A percentile compares a stretch with the other conserved stretches of the same genome.
Conservation (phyloP, 2,888 invertebrate species). For the Leptinotarsa haldemani region DNA sequence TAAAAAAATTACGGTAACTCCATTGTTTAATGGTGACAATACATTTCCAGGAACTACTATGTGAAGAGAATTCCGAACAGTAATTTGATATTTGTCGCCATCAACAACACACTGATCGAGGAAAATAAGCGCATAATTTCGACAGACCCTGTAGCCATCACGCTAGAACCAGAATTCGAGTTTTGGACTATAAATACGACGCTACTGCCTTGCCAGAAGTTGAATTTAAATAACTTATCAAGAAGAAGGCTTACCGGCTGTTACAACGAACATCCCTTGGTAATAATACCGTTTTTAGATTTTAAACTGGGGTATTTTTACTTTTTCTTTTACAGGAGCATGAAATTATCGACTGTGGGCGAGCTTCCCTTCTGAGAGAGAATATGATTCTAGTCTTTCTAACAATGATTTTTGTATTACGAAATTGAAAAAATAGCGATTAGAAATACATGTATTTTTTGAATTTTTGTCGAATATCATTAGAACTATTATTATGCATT, state of each 20-base stretch:
- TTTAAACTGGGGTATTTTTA: conserved; percentile 21
- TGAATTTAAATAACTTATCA: conserved; percentile 75
- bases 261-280: conserved; percentile 80
- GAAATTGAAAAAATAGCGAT: not conserved
- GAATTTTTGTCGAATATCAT: too few species aligned
- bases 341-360: conserved; percentile 57
- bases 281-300: conserved; percentile 58
- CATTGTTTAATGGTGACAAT: not conserved
- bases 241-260: conserved; percentile 80
- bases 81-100: conserved; percentile 81
- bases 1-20: too few species aligned
- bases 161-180: conserved; percentile 45
- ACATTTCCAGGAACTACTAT: conserved; percentile 72
- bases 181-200: conserved; percentile 67
- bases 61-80: conserved; percentile 80
- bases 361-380: conserved; percentile 16
- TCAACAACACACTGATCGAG: conserved; percentile 65
- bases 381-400: not conserved
- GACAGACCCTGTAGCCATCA: conserved; percentile 66
- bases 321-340: conserved; percentile 61
- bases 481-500: too few species aligned
- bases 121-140: conserved; percentile 61
- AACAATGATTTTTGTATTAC: not conserved
- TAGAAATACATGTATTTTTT: too few species aligned
- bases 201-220: conserved; percentile 80